Percentiles rank a stretch among this genome's conserved stretches.
phyloP scores from a whole-genome alignment of 2,888 invertebrate species.

The Idaea straminata region DNA sequence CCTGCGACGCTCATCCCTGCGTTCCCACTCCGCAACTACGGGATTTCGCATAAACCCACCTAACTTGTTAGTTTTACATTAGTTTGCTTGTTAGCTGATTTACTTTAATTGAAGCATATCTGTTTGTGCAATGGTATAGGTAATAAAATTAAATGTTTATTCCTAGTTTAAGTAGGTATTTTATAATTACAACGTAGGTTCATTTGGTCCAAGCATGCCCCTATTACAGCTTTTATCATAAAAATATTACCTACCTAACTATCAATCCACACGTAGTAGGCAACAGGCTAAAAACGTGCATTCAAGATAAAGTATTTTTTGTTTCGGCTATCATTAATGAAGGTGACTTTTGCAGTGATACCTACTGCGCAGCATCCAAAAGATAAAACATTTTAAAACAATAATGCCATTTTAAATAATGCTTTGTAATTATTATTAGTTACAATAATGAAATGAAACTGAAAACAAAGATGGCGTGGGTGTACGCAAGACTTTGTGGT shows the following conservation, averaged over 20 bases:
- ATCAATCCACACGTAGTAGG: background rate
- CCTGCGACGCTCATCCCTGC: slow-evolving; percentile 42
- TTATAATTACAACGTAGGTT: background rate
- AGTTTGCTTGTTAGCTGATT: background rate
- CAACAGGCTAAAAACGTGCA: slow-evolving; percentile 39
- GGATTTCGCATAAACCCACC: slow-evolving; percentile 18
- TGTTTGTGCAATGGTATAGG: background rate
- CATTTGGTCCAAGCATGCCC: background rate
- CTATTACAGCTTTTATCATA: background rate
- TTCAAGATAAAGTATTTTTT: slow-evolving; percentile 41
- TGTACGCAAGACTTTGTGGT: slow-evolving; percentile 31
- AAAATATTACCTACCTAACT: too few relatives aligned
- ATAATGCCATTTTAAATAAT: slow-evolving; percentile 7
- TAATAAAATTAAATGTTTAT: background rate
- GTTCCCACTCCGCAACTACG: slow-evolving; percentile 35
- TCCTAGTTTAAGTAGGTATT: background rate
- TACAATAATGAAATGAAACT: slow-evolving; percentile 5
- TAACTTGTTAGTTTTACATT: background rate
- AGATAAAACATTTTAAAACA: slow-evolving; percentile 19
- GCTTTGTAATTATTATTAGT: slow-evolving; percentile 4
- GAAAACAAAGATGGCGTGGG: slow-evolving; percentile 26
- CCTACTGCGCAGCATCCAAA: slow-evolving; percentile 21
- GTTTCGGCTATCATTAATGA: slow-evolving; percentile 41
- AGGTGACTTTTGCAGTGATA: slow-evolving; percentile 56
- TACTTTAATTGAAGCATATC: background rate